These are phyloP conservation scores for Spinus pinus DNA, from an alignment of 2,797 vertebrate genomes.

Conservation along the genomic window DNA sequence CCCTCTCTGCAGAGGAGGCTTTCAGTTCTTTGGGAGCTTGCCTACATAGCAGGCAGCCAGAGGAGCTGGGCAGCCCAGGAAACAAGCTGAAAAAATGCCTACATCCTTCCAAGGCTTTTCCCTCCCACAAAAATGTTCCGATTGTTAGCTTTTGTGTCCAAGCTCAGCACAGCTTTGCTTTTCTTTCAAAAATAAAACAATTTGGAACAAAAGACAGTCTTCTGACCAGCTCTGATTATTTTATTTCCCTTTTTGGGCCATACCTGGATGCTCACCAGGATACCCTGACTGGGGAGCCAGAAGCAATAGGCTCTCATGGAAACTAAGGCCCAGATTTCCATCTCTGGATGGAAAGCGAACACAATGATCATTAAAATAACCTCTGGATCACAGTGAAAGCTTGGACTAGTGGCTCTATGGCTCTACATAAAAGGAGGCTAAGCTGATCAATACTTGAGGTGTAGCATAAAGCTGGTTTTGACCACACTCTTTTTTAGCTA, in stretches of 20 bases:
- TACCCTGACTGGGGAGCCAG: background rate
- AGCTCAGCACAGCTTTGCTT: background rate
- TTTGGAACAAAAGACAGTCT: background rate
- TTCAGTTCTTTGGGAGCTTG: background rate
- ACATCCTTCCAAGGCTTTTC: slow-evolving; percentile 10
- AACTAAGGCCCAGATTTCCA: background rate
- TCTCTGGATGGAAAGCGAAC: background rate
- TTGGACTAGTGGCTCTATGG: background rate
- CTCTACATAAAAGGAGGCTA: background rate
- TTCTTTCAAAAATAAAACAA: background rate
- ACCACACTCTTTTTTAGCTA: background rate
- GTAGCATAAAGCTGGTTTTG: background rate
- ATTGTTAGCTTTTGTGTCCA: slow-evolving; percentile 9
- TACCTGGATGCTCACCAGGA: background rate
- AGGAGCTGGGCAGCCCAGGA: background rate
- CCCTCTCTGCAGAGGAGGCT: background rate
- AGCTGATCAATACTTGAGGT: background rate
- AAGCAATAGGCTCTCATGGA: background rate
- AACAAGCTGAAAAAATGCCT: background rate
- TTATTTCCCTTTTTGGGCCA: background rate
- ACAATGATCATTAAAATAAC: background rate
- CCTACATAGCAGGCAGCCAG: background rate
- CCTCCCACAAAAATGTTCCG: slow-evolving; percentile 35
- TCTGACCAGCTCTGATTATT: background rate
- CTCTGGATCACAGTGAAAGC: background rate